phyloP scores from a whole-genome alignment of 2,113 vertebrate genomes.

The Stigmatopora argus region DNA sequence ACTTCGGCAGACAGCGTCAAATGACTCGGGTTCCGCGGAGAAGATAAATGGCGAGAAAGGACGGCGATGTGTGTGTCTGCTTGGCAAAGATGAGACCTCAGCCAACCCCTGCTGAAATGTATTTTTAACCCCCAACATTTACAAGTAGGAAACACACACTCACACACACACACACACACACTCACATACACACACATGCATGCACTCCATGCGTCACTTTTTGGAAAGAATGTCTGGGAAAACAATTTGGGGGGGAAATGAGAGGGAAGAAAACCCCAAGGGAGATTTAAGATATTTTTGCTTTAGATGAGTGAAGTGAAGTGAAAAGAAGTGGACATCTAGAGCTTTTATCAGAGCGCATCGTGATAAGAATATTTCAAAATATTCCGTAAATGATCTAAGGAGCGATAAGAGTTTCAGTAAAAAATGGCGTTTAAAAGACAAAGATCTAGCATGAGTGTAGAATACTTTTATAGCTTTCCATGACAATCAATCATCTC shows the following conservation, averaged over 20 bases:
- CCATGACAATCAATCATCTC: not conserved
- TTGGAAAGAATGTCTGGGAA: constrained; percentile 68
- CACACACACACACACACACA: constrained; percentile 25
- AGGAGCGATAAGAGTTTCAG: not conserved
- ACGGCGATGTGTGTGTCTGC: constrained; percentile 15
- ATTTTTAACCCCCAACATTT: constrained; percentile 54
- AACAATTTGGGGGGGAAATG: constrained; percentile 32
- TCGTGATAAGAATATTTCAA: not conserved
- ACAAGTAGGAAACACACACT: constrained; percentile 33
- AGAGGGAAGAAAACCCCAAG: constrained; percentile 8
- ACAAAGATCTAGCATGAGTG: not conserved
- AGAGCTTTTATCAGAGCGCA: not conserved
- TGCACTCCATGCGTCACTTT: constrained; percentile 58
- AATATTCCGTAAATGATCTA: constrained; percentile 7
- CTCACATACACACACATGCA: constrained; percentile 16
- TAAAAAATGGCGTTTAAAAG: not conserved
- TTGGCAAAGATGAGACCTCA: constrained; percentile 31
- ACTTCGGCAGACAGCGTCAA: constrained; percentile 20
- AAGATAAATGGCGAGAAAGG: constrained; percentile 20
- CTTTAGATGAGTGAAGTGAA: constrained; percentile 28
- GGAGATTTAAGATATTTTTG: constrained; percentile 37
- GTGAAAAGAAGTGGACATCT: constrained; percentile 10
- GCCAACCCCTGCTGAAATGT: constrained; percentile 37
- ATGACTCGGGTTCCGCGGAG: constrained; percentile 27
- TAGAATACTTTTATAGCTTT: not conserved